These are phyloP conservation scores for Agonum fuliginosum DNA, from an alignment of 2,888 invertebrate species.

Conservation along the genomic window DNA sequence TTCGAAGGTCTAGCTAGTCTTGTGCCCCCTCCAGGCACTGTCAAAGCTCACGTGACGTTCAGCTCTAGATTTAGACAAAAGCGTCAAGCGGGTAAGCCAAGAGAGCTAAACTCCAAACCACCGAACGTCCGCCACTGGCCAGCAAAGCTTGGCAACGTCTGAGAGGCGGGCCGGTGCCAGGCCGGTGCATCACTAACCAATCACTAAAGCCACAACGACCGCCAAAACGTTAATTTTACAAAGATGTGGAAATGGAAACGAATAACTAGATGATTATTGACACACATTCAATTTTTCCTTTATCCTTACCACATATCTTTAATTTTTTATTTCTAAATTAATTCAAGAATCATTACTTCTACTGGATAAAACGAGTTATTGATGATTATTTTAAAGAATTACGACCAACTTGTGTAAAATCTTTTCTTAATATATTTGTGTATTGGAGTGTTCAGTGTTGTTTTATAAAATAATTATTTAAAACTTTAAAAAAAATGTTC, in stretches of 20 bases:
- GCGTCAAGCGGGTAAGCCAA: neutral
- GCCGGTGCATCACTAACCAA: constrained; percentile 39
- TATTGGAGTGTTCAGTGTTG: no score
- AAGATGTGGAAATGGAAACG: neutral
- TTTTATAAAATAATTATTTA: neutral
- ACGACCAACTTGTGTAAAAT: no score
- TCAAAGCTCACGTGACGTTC: constrained; percentile 44
- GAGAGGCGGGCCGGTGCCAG: constrained; percentile 22
- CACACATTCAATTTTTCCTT: no score
- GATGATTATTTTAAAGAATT: no score
- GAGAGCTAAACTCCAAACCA: neutral
- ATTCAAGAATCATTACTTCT: no score
- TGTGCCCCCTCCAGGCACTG: constrained; percentile 48
- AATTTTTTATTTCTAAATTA: no score
- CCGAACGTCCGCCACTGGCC: constrained; percentile 43
- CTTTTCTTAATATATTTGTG: no score
- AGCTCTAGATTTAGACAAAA: constrained; percentile 50
- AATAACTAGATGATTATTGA: no score
- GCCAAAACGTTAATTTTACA: constrained; percentile 23
- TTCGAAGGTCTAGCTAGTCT: constrained; percentile 52
- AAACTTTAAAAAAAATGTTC: neutral
- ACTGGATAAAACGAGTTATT: no score
- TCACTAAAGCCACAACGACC: constrained; percentile 25
- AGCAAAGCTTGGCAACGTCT: constrained; percentile 35
- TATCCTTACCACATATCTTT: no score